A percentile compares a stretch with the other conserved stretches of the same genome.
phyloP scores from a whole-genome alignment of 2,113 vertebrate genomes.

The Vidua macroura region DNA sequence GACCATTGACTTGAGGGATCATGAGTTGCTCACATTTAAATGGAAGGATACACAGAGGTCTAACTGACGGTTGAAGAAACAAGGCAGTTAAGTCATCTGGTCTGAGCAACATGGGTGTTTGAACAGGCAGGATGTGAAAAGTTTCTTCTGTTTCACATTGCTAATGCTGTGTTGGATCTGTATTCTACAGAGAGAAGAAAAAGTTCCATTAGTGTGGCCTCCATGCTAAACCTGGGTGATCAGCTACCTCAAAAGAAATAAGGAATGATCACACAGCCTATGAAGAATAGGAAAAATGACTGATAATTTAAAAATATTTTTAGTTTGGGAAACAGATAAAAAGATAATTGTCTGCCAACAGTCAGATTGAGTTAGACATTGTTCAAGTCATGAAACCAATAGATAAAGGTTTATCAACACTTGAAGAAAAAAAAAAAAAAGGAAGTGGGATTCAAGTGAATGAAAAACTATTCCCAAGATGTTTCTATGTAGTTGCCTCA shows the following conservation, averaged over 20 bases:
- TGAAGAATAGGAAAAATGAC: not conserved
- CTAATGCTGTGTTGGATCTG: not conserved
- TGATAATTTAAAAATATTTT: not conserved
- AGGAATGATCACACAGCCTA: not conserved
- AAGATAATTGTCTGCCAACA: not conserved
- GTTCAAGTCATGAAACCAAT: not conserved
- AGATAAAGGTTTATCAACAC: not conserved
- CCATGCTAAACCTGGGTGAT: not conserved
- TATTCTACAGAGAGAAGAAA: not conserved
- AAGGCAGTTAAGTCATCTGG: not conserved
- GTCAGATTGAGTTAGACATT: not conserved
- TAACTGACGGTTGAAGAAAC: not conserved
- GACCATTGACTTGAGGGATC: slow-evolving; percentile 34
- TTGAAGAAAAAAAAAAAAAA: not conserved
- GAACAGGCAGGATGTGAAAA: not conserved
- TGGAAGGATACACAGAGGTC: not conserved
- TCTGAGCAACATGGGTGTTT: not conserved
- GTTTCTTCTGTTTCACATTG: not conserved
- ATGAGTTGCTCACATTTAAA: slow-evolving; percentile 25
- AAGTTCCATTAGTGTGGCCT: not conserved
- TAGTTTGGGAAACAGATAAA: not conserved
- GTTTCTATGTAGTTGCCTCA: not conserved
- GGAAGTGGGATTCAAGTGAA: not conserved
- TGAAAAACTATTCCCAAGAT: not conserved
- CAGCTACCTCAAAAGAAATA: not conserved